phyloP scores from a whole-genome alignment of 1,140 invertebrate genomes.

The Himalopsyche phryganea region DNA sequence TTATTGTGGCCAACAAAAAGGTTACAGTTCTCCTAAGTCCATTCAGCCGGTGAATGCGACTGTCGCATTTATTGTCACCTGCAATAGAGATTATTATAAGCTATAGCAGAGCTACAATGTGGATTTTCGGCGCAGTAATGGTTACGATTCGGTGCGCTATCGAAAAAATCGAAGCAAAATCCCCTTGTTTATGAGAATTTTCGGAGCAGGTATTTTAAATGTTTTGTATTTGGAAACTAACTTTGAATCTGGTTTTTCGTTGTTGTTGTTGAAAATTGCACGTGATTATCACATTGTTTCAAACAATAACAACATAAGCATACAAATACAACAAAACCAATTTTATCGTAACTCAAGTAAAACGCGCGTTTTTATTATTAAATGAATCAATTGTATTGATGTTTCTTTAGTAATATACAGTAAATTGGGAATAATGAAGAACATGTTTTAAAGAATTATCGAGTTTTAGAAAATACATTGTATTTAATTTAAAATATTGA shows the following conservation, averaged over 20 bases:
- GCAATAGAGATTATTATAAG: conserved; percentile 20
- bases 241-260: conserved; percentile 5
- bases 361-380: no score
- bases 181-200: conserved; percentile 4
- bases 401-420: no score
- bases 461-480: no score
- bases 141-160: conserved; percentile 8
- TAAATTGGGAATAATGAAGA: no score
- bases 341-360: no score
- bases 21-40: conserved; percentile 3
- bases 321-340: no score
- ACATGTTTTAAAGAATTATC: no score
- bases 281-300: neutral
- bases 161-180: conserved; percentile 1
- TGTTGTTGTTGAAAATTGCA: neutral
- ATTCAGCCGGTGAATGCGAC: conserved; percentile 13
- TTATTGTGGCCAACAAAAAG: neutral
- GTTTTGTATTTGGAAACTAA: neutral
- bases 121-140: conserved; percentile 5
- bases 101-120: conserved; percentile 9
- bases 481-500: no score
- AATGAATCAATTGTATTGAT: no score
- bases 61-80: conserved; percentile 15
- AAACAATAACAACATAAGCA: no score
- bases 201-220: conserved; percentile 1